phyloP scores from a whole-genome alignment of 1,140 invertebrate genomes.

The Drosophila ananassae region DNA sequence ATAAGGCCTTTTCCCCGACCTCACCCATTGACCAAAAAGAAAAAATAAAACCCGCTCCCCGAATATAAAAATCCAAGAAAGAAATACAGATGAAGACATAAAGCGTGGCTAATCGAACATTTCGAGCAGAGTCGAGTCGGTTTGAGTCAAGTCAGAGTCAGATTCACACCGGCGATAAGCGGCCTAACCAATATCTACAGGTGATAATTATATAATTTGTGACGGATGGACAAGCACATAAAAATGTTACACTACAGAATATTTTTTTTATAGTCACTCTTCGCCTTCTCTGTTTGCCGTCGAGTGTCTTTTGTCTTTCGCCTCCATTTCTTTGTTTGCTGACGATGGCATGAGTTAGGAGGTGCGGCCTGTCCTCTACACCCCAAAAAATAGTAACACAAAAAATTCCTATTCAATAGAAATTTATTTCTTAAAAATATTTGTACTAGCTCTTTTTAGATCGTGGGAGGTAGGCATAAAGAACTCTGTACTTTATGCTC shows the following conservation, averaged over 20 bases:
- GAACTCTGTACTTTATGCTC: too few relatives aligned
- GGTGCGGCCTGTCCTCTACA: constrained; percentile 30
- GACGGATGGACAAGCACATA: constrained; percentile 82
- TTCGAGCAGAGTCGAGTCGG: constrained; percentile 59
- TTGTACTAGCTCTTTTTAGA: not conserved
- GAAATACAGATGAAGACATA: constrained; percentile 74
- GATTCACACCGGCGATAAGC: constrained; percentile 72
- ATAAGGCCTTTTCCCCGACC: constrained; percentile 49
- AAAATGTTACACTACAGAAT: constrained; percentile 78
- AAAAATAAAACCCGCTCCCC: constrained; percentile 16
- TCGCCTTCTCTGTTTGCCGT: constrained; percentile 52
- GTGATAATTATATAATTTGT: constrained; percentile 83
- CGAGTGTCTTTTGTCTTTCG: constrained; percentile 69
- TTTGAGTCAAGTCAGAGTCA: constrained; percentile 49
- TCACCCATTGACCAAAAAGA: constrained; percentile 43
- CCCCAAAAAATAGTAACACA: not conserved
- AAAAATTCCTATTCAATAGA: not conserved
- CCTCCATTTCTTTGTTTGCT: constrained; percentile 53
- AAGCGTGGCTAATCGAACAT: constrained; percentile 82
- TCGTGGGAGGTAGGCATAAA: too few relatives aligned
- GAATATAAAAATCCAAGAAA: constrained; percentile 5
- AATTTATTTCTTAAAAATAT: not conserved
- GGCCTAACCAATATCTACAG: constrained; percentile 72
- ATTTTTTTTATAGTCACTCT: constrained; percentile 72
- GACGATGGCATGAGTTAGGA: constrained; percentile 44